Evolutionary conservation across 2,113 vertebrate genomes (phyloP).

Genomic region (Poeciliopsis occidentalis): DNA sequence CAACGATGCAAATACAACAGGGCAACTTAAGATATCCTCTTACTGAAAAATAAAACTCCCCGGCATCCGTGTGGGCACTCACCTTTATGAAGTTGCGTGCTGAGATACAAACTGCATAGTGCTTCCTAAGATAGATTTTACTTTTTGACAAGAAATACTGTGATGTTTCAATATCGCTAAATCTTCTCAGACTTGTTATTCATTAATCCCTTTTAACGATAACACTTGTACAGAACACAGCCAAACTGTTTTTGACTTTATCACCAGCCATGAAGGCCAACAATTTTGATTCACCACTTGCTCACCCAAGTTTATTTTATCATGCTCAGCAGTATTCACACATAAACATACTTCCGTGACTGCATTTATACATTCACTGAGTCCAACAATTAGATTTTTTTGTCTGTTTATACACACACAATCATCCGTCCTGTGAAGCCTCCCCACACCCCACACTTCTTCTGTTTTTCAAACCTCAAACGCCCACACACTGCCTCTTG

Average conservation of each 20-base stretch:
- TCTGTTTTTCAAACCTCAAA: slow-evolving; percentile 58
- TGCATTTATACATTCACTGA: slow-evolving; percentile 35
- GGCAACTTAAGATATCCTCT: no score
- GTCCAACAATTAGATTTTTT: slow-evolving; percentile 42
- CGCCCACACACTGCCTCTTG: slow-evolving; percentile 57
- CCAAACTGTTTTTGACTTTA: slow-evolving; percentile 10
- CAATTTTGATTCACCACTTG: slow-evolving; percentile 31
- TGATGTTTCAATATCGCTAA: no score
- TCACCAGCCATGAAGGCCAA: background rate
- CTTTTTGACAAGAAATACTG: no score
- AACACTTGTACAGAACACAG: background rate
- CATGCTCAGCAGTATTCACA: background rate
- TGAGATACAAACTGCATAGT: no score
- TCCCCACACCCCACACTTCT: slow-evolving; percentile 13
- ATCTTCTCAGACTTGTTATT: no score
- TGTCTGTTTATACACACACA: slow-evolving; percentile 12
- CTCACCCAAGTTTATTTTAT: slow-evolving; percentile 26
- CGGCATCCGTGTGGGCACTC: no score
- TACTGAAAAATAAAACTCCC: no score
- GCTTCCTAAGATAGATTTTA: no score
- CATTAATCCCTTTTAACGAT: slow-evolving; percentile 1
- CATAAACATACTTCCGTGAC: slow-evolving; percentile 9
- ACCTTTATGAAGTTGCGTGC: no score
- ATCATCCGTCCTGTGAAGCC: background rate
- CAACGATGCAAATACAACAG: no score